Conservation (phyloP, 2,113 vertebrate species). For the Pipra filicauda region DNA sequence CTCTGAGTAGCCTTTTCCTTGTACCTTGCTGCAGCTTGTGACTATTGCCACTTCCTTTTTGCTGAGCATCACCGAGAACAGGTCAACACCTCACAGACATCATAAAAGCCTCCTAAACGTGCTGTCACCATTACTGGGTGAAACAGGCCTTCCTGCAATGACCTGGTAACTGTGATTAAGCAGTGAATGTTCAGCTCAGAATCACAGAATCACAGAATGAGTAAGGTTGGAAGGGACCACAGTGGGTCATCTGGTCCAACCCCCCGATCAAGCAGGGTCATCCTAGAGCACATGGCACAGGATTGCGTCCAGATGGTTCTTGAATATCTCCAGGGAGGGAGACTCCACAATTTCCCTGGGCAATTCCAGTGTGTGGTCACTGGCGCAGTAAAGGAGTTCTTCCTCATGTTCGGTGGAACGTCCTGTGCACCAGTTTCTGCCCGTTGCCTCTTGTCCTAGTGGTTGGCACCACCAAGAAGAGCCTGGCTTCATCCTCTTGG, state of each 20-base stretch:
- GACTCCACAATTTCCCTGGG: background rate
- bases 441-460: background rate
- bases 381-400: background rate
- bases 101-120: background rate
- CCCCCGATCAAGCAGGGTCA: background rate
- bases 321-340: background rate
- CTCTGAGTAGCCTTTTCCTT: background rate
- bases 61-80: fast-evolving
- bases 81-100: background rate
- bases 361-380: background rate
- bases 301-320: background rate
- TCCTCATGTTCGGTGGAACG: background rate
- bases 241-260: background rate
- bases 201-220: background rate
- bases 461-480: background rate
- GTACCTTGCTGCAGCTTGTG: background rate
- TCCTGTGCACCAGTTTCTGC: background rate
- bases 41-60: background rate
- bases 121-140: fast-evolving
- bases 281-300: background rate
- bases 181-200: background rate
- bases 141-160: background rate
- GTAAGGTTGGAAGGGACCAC: background rate
- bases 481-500: background rate
- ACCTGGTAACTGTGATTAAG: background rate